Evolutionary conservation across 2,113 vertebrate species (phyloP).

Genomic region (Mormyrus lacerda): DNA sequence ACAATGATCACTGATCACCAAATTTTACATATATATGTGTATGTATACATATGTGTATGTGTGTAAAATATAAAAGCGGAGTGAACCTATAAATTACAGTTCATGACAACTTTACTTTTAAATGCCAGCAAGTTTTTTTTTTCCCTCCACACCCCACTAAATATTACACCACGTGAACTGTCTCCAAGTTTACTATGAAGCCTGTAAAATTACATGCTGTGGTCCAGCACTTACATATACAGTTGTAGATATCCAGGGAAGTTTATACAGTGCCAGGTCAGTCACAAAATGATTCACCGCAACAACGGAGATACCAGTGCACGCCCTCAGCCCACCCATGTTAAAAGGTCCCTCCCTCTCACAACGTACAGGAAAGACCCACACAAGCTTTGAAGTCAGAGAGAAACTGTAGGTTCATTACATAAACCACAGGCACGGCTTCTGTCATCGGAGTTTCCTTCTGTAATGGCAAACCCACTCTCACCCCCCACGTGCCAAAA

Average conservation of each 20-base stretch:
- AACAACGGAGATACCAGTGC: neutral
- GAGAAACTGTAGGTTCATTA: neutral
- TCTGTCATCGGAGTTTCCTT: neutral
- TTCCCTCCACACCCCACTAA: neutral
- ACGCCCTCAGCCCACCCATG: neutral
- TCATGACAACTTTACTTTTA: neutral
- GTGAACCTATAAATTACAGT: neutral
- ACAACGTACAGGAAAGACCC: neutral
- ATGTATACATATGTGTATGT: neutral
- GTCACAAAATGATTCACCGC: neutral
- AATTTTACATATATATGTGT: neutral
- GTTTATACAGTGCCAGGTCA: neutral
- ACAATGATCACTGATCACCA: too few species aligned
- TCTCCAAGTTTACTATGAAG: neutral
- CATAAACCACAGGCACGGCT: neutral
- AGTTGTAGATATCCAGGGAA: neutral
- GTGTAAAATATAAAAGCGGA: neutral
- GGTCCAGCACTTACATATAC: neutral
- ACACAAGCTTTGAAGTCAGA: neutral
- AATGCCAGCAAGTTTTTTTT: neutral
- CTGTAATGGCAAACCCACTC: constrained; percentile 48
- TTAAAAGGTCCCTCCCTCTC: neutral
- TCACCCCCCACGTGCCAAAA: neutral
- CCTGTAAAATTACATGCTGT: neutral
- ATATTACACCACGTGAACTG: neutral